Evolutionary conservation across 2,888 invertebrate species (phyloP), one percentile per base, ranked within the genome.

Genomic region (Slavum lentiscoides): DNA sequence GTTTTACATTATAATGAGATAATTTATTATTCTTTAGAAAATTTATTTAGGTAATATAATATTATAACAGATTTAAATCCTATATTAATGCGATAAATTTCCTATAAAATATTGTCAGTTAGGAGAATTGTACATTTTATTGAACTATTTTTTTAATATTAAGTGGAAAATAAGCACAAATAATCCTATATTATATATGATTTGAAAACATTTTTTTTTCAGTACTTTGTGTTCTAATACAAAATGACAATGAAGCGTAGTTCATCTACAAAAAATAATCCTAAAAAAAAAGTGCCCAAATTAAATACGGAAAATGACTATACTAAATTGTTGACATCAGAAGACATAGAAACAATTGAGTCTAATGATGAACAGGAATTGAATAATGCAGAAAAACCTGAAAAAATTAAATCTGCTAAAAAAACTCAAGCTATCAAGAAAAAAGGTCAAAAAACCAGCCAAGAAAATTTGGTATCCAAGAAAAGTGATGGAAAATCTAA

Each of bases 201-300:
- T 53, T 53, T 53, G 3, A 39, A 39, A 39, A 39, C 5, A 55
- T 59, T 73, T 9, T 39, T 70, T 77, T 77, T 77, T 62, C 17
- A 62, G 77, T 55, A 17, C 13, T 30, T 43, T 43, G 39, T 68
- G 5, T 55, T 17, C 6, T 23, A 6, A 21, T n/a, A 21, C 3
- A 70, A 21, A 70, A 80, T 80, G 80, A 43, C 58, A 13, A 15
- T 80, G 19, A 80, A 80, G 58, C 80, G 72, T 19, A 62, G 5
- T 70, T 66, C 58, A n/a, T 19, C 80, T 2, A 23, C 3, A 2
- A 21, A 70, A 37, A 19, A 17, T 8, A 64, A 39, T 55, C 49
- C 5, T n/a, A 70, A 70, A 72, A 55, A 23, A 9, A 80, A 80
- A 17, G 8, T 66, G 0, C 53, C 19, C 17, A 72, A 72, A n/a